Base-by-base conservation (phyloP, 2,888 invertebrate species). In the Callyntrura sp. region DNA sequence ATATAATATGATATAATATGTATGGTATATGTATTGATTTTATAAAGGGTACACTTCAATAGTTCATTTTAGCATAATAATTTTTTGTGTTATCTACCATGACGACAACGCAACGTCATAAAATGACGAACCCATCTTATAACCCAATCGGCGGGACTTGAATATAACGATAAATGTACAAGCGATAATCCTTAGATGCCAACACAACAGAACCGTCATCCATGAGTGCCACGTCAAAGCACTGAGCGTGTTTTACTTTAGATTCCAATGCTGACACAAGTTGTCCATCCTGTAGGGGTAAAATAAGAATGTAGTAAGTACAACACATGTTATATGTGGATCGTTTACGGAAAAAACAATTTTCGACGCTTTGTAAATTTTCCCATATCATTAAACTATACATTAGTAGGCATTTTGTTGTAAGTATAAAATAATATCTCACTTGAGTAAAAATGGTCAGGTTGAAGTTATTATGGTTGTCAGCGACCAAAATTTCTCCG, bases 401-500 rank as follows among this genome's bases (percentile, higher is more conserved):
- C 35, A 35, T 55, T 9, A 55, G 2, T 55, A n/a, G n/a, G 2
- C 55, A 55, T n/a, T 55, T 5, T 17, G 8, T 55, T n/a, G n/a
- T n/a, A n/a, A n/a, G n/a, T n/a, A n/a, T 55, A n/a, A n/a, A n/a
- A 17, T 1, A 6, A 35, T 35, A 35, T n/a, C 65, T 85, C 85
- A 93, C 93, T 90, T 91, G 94, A 65, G 98, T 98, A 96, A 99
- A 99, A 95, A 99, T 98, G 94, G 99, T 99, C 95, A 99, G 95
- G 95, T 99, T 99, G 96, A 99, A 99, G 95, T 99, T 99, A 96
- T 99, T 99, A 95, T 99, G 99, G 96, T 99, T 99, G 96, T 99
- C 99, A 81, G 99, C 99, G 93, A 99, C 99, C 92, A 99, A 96
- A 92, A 99, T 99, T 95, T 99, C 99, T 51, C 99, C 99, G 86